These are phyloP conservation scores for Tachuris rubrigastra DNA, from an alignment of 2,113 vertebrate species.

Conservation along the genomic window DNA sequence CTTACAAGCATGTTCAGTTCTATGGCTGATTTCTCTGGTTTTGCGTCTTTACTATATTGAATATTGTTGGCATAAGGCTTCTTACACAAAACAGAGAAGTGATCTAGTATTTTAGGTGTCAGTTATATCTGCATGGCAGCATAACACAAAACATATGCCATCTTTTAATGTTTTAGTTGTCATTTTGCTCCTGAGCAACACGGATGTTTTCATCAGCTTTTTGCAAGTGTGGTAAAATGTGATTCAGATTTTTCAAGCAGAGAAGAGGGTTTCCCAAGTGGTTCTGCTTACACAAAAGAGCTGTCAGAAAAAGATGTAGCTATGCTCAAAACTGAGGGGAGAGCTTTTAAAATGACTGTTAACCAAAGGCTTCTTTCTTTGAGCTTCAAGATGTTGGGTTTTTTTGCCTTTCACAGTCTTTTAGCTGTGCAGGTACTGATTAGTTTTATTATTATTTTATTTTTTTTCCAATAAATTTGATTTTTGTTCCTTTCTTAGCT, in stretches of 20 bases:
- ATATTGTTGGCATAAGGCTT: neutral
- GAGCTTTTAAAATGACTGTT: neutral
- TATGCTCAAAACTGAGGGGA: neutral
- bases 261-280: conserved; percentile 8
- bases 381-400: neutral
- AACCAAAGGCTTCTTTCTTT: neutral
- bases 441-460: neutral
- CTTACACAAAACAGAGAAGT: neutral
- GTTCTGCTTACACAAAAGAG: conserved; percentile 7
- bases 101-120: neutral
- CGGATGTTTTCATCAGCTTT: neutral
- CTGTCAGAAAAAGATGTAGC: conserved; percentile 17
- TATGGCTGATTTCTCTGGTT: neutral
- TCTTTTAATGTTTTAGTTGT: neutral
- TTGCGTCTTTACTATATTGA: neutral
- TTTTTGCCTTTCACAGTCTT: neutral
- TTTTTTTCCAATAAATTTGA: neutral
- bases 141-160: neutral
- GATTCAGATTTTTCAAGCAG: neutral
- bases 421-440: neutral
- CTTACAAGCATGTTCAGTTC: neutral
- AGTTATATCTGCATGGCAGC: neutral
- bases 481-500: neutral
- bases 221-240: neutral
- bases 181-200: neutral